phyloP scores from a whole-genome alignment of 2,888 invertebrate genomes.

The Epinotia nisella region DNA sequence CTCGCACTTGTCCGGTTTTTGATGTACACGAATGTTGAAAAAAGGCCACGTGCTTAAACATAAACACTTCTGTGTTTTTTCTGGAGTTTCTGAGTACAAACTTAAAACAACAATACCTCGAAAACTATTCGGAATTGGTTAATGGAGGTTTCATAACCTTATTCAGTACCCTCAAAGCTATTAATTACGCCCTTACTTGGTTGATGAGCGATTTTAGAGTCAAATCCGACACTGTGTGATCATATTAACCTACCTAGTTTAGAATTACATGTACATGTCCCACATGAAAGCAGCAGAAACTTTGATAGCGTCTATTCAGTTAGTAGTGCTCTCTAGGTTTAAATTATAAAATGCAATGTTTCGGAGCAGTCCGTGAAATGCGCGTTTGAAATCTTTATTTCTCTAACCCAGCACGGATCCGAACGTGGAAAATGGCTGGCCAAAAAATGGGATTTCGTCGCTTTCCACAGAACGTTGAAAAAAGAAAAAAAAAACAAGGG shows the following conservation, averaged over 20 bases:
- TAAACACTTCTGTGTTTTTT: too few species aligned
- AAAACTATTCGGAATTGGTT: too few species aligned
- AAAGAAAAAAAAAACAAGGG: slow-evolving; percentile 58
- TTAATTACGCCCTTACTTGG: too few species aligned
- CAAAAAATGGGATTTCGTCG: slow-evolving; percentile 70
- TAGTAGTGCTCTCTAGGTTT: not conserved
- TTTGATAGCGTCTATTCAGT: slow-evolving; percentile 3
- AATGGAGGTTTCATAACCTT: too few species aligned
- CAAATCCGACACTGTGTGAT: too few species aligned
- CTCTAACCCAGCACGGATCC: slow-evolving; percentile 61
- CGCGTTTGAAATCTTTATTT: slow-evolving; percentile 65
- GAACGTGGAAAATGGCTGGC: slow-evolving; percentile 69
- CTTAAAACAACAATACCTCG: too few species aligned
- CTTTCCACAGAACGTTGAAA: slow-evolving; percentile 61
- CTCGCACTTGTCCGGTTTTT: too few species aligned
- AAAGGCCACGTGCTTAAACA: too few species aligned
- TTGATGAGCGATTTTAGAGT: too few species aligned
- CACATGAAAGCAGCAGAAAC: not conserved
- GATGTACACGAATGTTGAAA: too few species aligned
- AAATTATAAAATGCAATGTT: slow-evolving; percentile 23
- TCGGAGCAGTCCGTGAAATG: slow-evolving; percentile 23
- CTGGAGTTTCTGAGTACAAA: too few species aligned
- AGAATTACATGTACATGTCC: not conserved
- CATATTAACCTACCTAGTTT: not conserved
- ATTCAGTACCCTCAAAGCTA: too few species aligned